Evolutionary conservation across 1,140 invertebrate genomes (phyloP), one percentile per base, ranked within the genome.

Genomic region (Dysdera silvatica): DNA sequence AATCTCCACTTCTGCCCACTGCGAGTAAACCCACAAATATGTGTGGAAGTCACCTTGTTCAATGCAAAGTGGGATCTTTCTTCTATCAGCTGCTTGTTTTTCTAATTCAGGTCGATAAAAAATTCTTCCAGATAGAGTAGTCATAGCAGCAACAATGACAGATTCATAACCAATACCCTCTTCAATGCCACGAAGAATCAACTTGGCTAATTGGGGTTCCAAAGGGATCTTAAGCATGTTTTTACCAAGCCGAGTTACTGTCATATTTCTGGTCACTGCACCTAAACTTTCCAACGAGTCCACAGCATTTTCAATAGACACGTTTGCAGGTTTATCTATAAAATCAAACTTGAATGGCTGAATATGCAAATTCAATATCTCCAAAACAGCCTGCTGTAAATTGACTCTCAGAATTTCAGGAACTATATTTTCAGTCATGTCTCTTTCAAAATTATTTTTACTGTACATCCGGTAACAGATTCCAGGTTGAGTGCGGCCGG

Each of bases 401-500:
- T 96, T 91, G 43, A 84, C 87, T 29, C 95, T 75, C 67, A 91
- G 87, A 82, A 99, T 94, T 80, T 99, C 95, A 0, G 95, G 94
- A 4, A 89, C 84, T 0, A 87, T 87, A 20, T 82, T 79, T 0
- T 78, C 82, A 2, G 84, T 73, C 72, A 82, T 95, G 29, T 87
- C 85, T 41, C 76, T 79, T 26, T 85, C 82, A 74, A 91, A 98
- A 54, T 91, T 84, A 65, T 89, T 85, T 74, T 94, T 87, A 0
- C 88, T 87, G 75, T 93, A 99, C 47, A 99, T 79, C 40, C 95
- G 84, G 71, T 83, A 91, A 72, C 88, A 80, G 14, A 86, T 79
- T 4, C 86, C 86, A 14, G 86, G 85, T 24, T 85, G 85, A 75
- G 74, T 80, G 45, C 78, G 51, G 20, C 77, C 93, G 61, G 93